These are phyloP conservation scores for Caenorhabditis parvicauda DNA, from an alignment of 2,888 invertebrate genomes.

Conservation along the genomic window DNA sequence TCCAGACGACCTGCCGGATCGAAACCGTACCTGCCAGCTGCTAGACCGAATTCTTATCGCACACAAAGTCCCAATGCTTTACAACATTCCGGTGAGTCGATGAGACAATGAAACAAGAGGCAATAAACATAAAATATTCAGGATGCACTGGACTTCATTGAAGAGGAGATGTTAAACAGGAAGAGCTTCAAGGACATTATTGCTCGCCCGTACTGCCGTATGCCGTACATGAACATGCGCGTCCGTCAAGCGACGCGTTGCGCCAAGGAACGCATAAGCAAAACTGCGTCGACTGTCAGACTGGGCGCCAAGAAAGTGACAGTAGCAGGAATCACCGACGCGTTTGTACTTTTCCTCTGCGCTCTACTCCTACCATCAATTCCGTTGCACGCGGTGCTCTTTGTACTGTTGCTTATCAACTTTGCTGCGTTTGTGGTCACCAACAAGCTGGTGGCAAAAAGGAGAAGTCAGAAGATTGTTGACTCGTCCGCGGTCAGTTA, in stretches of 20 bases:
- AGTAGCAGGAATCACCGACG: constrained; percentile 30
- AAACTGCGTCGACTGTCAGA: constrained; percentile 12
- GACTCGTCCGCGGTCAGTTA: constrained; percentile 22
- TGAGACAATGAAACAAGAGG: too few relatives aligned
- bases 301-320: constrained; percentile 25
- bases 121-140: too few relatives aligned
- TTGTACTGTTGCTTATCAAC: constrained; percentile 53
- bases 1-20: constrained; percentile 54
- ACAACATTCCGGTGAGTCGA: constrained; percentile 27
- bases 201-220: constrained; percentile 43
- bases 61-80: constrained; percentile 49
- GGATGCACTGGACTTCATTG: constrained; percentile 58
- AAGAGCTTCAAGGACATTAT: constrained; percentile 48
- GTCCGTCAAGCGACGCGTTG: constrained; percentile 28
- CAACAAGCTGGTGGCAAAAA: constrained; percentile 16
- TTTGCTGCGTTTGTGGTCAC: constrained; percentile 39
- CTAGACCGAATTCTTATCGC: constrained; percentile 57
- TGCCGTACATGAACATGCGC: constrained; percentile 54
- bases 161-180: constrained; percentile 56
- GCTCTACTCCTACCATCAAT: constrained; percentile 42
- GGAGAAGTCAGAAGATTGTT: too few relatives aligned
- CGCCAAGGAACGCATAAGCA: constrained; percentile 13
- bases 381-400: constrained; percentile 45
- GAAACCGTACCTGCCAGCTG: constrained; percentile 56
- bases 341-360: constrained; percentile 30